Percentiles rank a stretch among this genome's conserved stretches.
Evolutionary conservation across 2,888 invertebrate genomes (phyloP).

Genomic region (Phasia obesa): DNA sequence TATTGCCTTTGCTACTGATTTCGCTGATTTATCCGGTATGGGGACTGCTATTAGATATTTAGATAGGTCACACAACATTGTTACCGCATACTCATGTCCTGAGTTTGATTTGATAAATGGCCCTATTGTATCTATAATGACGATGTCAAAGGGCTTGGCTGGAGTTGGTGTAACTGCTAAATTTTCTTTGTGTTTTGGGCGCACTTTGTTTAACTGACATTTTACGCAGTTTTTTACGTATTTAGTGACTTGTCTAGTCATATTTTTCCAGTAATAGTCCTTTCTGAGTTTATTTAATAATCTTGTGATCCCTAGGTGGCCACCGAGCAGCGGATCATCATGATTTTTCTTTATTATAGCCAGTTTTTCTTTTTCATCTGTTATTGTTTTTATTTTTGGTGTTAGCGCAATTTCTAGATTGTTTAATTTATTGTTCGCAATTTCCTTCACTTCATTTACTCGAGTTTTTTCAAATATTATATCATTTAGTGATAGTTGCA

Average conservation of each 20-base stretch:
- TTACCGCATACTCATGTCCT: slow-evolving; percentile 63
- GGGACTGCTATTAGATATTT: too few relatives aligned
- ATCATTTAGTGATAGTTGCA: slow-evolving; percentile 12
- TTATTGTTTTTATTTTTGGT: slow-evolving; percentile 2
- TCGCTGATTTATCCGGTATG: too few relatives aligned
- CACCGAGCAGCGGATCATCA: too few relatives aligned
- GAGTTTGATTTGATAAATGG: slow-evolving; percentile 63
- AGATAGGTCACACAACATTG: slow-evolving; percentile 67
- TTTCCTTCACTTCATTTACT: too few relatives aligned
- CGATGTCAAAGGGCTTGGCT: slow-evolving; percentile 67
- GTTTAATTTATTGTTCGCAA: background rate
- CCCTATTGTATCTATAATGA: slow-evolving; percentile 69
- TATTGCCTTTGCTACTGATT: too few relatives aligned
- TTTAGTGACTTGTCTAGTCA: slow-evolving; percentile 4
- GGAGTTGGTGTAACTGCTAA: slow-evolving; percentile 45
- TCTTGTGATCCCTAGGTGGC: slow-evolving; percentile 29
- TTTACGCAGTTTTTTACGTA: slow-evolving; percentile 15
- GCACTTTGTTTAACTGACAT: slow-evolving; percentile 14
- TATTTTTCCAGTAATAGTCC: slow-evolving; percentile 30
- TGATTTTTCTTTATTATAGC: slow-evolving; percentile 15
- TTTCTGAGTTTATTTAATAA: slow-evolving; percentile 15
- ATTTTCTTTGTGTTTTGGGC: background rate
- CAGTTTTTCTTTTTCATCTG: background rate
- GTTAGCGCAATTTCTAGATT: slow-evolving; percentile 2
- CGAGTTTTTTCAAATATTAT: slow-evolving; percentile 6